Evolutionary conservation across 2,888 invertebrate species (phyloP).

Genomic region (Xanthorhoe spadicearia): DNA sequence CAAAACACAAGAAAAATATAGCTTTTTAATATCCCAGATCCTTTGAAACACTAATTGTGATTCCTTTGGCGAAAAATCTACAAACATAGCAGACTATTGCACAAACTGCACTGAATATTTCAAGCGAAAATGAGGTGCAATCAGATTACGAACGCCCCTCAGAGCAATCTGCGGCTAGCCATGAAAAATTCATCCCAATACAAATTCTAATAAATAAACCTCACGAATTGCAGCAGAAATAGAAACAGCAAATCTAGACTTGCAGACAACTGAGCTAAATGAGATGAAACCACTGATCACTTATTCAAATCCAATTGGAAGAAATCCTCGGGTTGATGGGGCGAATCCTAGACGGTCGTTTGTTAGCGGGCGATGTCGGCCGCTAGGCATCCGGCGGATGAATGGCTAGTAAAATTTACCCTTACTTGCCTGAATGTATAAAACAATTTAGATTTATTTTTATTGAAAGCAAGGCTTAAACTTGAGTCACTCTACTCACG

Average conservation of each 20-base stretch:
- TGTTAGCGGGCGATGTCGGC: not conserved
- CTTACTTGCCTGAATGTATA: too few relatives aligned
- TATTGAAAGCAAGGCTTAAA: too few relatives aligned
- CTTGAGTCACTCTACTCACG: too few relatives aligned
- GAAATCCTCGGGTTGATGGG: conserved; percentile 25
- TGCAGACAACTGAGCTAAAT: conserved; percentile 30
- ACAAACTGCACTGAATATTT: conserved; percentile 1
- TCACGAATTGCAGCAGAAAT: conserved; percentile 21
- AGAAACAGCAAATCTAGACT: conserved; percentile 26
- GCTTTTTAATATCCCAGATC: too few relatives aligned
- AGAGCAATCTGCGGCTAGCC: conserved; percentile 5
- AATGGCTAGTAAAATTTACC: too few relatives aligned
- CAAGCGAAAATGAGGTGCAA: conserved; percentile 7
- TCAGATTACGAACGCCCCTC: conserved; percentile 2
- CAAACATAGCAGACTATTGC: not conserved
- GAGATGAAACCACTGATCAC: conserved; percentile 37
- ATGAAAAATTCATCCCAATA: conserved; percentile 31
- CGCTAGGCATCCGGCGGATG: too few relatives aligned
- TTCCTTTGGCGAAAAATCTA: not conserved
- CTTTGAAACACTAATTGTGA: too few relatives aligned
- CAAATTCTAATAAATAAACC: conserved; percentile 23
- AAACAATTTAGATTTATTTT: too few relatives aligned
- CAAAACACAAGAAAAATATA: too few relatives aligned
- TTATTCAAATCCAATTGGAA: conserved; percentile 46
- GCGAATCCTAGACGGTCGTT: not conserved